Conservation (phyloP, 2,888 invertebrate species). For the Protophormia terraenovae region DNA sequence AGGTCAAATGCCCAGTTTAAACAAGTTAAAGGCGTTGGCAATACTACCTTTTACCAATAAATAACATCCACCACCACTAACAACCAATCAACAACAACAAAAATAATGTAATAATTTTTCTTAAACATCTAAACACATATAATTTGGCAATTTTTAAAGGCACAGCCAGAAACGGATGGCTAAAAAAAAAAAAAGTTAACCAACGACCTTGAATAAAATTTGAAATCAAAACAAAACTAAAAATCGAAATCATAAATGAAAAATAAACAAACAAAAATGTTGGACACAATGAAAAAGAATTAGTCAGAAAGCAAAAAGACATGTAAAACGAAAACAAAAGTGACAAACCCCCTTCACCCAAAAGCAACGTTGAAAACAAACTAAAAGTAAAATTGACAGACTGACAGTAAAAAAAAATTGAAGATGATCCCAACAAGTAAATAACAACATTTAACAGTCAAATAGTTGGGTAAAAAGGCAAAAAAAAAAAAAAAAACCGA, state of each 20-base stretch:
- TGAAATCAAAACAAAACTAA: constrained; percentile 16
- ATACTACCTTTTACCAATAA: background rate
- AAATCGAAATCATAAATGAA: constrained; percentile 22
- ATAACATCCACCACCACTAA: background rate
- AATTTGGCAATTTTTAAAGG: constrained; percentile 13
- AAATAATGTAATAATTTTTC: background rate
- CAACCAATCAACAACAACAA: background rate
- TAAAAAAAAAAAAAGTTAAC: background rate
- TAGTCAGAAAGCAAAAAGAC: background rate
- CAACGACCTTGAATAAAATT: constrained; percentile 50
- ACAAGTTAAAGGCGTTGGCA: constrained; percentile 33
- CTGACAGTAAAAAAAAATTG: background rate
- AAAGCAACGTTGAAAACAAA: background rate
- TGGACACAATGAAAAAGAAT: background rate
- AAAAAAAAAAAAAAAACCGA: background rate
- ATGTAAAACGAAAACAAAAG: constrained; percentile 6
- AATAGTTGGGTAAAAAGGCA: background rate
- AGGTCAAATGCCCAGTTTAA: constrained; percentile 20
- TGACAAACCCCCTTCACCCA: background rate
- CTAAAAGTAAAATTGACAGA: background rate
- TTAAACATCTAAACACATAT: background rate
- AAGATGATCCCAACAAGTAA: constrained; percentile 1
- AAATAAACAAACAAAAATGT: background rate
- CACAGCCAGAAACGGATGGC: background rate
- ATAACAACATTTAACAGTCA: background rate